These are phyloP conservation scores for Scaptomyza hsui DNA, from an alignment of 1,140 invertebrate genomes.

Conservation along the genomic window DNA sequence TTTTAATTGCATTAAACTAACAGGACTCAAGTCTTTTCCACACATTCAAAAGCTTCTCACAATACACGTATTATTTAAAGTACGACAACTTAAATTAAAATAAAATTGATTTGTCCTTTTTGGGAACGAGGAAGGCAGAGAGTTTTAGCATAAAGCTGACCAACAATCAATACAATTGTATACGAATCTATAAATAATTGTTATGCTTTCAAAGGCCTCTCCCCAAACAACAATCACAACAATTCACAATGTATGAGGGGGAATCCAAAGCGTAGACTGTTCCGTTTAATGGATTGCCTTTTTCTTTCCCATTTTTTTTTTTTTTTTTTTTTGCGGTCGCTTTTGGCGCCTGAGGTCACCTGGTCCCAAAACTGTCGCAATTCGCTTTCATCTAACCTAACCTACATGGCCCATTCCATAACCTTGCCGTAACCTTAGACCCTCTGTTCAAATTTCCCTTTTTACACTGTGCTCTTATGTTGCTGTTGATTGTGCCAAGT, in stretches of 20 bases:
- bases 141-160: not conserved
- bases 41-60: too few relatives aligned
- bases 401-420: not conserved
- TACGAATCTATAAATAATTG: conserved; percentile 45
- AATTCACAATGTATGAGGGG: conserved; percentile 3
- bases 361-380: conserved; percentile 45
- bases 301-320: conserved; percentile 17
- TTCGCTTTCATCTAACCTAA: conserved; percentile 40
- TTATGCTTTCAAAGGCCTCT: conserved; percentile 17
- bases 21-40: too few relatives aligned
- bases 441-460: conserved; percentile 19
- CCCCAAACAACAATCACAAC: conserved; percentile 16
- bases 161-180: conserved; percentile 17
- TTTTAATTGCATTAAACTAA: too few relatives aligned
- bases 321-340: conserved; percentile 12
- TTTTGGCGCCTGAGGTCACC: conserved; percentile 23
- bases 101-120: not conserved
- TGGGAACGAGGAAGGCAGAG: not conserved
- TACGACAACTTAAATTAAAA: not conserved
- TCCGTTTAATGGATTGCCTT: conserved; percentile 48
- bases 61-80: too few relatives aligned
- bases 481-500: conserved; percentile 49
- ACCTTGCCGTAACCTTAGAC: conserved; percentile 5
- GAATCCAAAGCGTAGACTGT: conserved; percentile 5
- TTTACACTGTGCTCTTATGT: conserved; percentile 4